Percentiles rank a stretch among this genome's conserved stretches.
Evolutionary conservation across 2,113 vertebrate genomes (phyloP).

Genomic region (Phrynosoma platyrhinos): DNA sequence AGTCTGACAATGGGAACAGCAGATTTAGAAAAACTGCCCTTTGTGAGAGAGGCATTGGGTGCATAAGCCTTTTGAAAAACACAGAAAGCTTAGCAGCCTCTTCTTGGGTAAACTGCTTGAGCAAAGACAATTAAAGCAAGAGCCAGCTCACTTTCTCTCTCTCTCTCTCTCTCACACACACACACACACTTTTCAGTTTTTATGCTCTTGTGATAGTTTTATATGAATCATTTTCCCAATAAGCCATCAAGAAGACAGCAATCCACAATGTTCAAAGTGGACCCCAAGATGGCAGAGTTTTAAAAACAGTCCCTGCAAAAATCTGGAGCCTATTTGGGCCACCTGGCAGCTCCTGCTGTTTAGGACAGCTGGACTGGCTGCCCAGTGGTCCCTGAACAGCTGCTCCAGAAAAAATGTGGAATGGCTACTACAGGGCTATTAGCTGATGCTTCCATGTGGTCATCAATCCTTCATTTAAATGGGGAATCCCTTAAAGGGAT

Average conservation of each 20-base stretch:
- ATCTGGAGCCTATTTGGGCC: neutral
- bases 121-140: neutral
- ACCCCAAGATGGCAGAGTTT: neutral
- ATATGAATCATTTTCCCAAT: neutral
- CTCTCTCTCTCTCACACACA: neutral
- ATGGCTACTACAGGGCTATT: neutral
- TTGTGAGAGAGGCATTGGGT: constrained; percentile 26
- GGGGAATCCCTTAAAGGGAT: neutral
- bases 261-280: neutral
- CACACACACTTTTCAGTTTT: neutral
- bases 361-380: neutral
- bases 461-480: neutral
- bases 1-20: constrained; percentile 45
- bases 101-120: constrained; percentile 11
- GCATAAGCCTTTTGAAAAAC: constrained; percentile 50
- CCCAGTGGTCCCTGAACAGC: too few relatives aligned
- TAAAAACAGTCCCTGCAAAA: neutral
- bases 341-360: neutral
- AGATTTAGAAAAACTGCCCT: constrained; percentile 37
- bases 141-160: neutral
- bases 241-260: neutral
- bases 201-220: neutral
- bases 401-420: neutral
- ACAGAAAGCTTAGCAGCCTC: neutral
- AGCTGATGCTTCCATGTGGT: neutral